phyloP scores from a whole-genome alignment of 2,888 invertebrate genomes.

The Mystacides longicornis region DNA sequence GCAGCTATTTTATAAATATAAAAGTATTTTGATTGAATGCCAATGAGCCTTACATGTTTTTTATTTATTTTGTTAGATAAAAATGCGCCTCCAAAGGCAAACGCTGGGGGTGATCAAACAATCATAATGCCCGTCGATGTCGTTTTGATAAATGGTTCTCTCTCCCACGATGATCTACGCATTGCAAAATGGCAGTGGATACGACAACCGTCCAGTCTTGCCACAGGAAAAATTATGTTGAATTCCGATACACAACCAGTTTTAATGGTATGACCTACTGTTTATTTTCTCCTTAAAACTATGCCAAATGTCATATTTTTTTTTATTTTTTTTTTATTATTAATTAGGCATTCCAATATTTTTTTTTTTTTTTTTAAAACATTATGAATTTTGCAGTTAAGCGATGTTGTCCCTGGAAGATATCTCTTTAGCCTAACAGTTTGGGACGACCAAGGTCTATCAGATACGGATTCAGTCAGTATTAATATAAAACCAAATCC shows the following conservation, averaged over 20 bases:
- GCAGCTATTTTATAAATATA: background rate
- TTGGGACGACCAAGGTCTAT: constrained; percentile 81
- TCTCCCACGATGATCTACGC: constrained; percentile 79
- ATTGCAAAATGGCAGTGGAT: constrained; percentile 81
- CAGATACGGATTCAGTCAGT: constrained; percentile 73
- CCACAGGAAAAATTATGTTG: constrained; percentile 75
- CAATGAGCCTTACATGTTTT: too few relatives aligned
- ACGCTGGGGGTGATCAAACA: constrained; percentile 79
- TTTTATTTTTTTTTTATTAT: too few relatives aligned
- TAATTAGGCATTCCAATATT: too few relatives aligned
- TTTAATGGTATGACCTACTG: constrained; percentile 50
- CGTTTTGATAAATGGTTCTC: constrained; percentile 74
- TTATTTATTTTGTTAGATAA: constrained; percentile 64
- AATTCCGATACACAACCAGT: constrained; percentile 69
- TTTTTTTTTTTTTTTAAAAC: background rate
- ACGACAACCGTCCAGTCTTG: constrained; percentile 67
- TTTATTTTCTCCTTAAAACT: background rate
- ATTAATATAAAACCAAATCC: constrained; percentile 76
- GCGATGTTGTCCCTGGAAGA: constrained; percentile 78
- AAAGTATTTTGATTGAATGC: constrained; percentile 11
- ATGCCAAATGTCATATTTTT: background rate
- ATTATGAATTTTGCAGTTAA: constrained; percentile 45
- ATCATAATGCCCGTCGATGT: constrained; percentile 68
- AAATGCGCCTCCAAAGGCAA: constrained; percentile 82
- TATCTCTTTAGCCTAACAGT: constrained; percentile 88